Conservation (phyloP, 2,797 vertebrate genomes). For the Poecilia gillii region DNA sequence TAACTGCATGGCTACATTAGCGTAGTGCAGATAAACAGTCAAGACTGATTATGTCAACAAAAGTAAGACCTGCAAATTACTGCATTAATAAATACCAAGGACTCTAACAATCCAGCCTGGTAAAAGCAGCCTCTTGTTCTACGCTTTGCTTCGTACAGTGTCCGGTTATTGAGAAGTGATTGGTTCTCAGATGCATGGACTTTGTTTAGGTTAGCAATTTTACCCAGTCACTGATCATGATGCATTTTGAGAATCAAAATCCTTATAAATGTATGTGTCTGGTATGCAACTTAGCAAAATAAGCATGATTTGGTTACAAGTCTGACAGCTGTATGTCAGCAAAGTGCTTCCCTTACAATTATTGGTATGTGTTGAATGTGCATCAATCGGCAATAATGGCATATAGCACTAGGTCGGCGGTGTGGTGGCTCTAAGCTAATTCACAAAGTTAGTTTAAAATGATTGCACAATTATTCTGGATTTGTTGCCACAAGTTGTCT, state of each 20-base stretch:
- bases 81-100: neutral
- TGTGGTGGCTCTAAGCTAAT: neutral
- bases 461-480: neutral
- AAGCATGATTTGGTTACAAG: neutral
- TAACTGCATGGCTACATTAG: neutral
- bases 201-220: too few species aligned
- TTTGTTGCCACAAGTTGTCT: neutral
- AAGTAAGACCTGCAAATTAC: neutral
- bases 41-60: neutral
- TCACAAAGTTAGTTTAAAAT: neutral
- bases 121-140: too few species aligned
- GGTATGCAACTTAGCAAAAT: neutral
- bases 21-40: neutral
- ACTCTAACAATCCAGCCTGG: neutral
- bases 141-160: too few species aligned
- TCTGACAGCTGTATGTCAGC: neutral
- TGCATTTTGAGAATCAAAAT: too few species aligned
- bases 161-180: too few species aligned
- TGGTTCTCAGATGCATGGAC: too few species aligned
- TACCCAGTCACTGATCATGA: too few species aligned
- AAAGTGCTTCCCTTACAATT: neutral
- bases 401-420: neutral
- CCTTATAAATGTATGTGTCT: neutral
- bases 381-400: neutral
- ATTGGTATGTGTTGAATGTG: neutral